Base-by-base conservation (phyloP, 2,888 invertebrate genomes). In the Pheosia gnoma region DNA sequence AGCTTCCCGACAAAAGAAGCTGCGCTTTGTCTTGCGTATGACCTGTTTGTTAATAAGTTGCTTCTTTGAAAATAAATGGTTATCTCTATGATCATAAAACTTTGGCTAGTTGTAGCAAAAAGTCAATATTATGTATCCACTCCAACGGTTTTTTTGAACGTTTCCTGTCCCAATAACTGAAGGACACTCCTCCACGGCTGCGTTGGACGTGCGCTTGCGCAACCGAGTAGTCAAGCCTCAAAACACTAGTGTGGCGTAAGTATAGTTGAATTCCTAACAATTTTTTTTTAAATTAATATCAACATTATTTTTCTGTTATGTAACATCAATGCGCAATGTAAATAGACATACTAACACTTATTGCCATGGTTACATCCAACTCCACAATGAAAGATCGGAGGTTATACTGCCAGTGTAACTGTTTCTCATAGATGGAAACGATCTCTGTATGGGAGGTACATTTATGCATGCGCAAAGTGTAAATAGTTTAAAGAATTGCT, bases 161-260 rank as follows among this genome's bases (percentile, higher is more conserved):
- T 5, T n/a, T 77, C 71, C 72, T 73, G 61, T 61, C 58, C 56
- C 60, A 64, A 53, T 53, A 57, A 25, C 53, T 70, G 75, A 75
- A 82, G 78, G 78, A 79, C 77, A 76, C 78, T 77, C 54, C 66
- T 56, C 64, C 74, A 74, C 74, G 70, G 69, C 72, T 71, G 61
- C 59, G 60, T 65, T 65, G 67, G 67, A 70, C 71, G 67, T 76
- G 77, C 67, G 70, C 67, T 80, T 81, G 74, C 74, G 74, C 77
- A 80, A 79, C 59, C 45, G 0, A 59, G 52, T 53, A 13, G 51
- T n/a, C 13, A 10, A 47, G 52, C 36, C 52, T 53, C 52, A 57
- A 57, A 39, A 57, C 41, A 53, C 45, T 43, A 60, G 52, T 60
- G 43, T 65, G 60, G 66, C 66, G 71, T 69, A 73, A 71, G 62